These are phyloP conservation scores for Pteronotus mesoamericanus DNA, from an alignment of 2,797 vertebrate species.

Conservation along the genomic window DNA sequence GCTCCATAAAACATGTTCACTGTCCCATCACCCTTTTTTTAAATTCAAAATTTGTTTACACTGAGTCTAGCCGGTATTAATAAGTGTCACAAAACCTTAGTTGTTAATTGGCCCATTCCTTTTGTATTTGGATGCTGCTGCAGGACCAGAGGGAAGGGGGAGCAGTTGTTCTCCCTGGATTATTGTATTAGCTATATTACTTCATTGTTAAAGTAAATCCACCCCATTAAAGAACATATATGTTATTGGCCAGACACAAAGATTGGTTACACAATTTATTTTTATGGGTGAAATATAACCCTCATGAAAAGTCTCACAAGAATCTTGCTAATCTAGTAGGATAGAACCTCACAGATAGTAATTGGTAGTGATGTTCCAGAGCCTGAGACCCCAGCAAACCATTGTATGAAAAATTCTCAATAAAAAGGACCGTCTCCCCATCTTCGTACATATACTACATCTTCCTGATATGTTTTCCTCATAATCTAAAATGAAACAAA, in stretches of 20 bases:
- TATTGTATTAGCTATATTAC: background rate
- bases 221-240: background rate
- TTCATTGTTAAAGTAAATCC: background rate
- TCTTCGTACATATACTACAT: background rate
- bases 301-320: background rate
- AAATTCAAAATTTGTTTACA: background rate
- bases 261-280: background rate
- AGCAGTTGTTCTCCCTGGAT: background rate
- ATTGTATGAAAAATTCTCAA: background rate
- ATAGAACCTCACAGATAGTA: background rate
- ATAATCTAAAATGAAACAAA: conserved; percentile 9
- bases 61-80: background rate
- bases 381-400: background rate
- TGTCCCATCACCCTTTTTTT: background rate
- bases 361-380: background rate
- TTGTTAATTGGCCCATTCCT: background rate
- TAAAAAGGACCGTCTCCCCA: background rate
- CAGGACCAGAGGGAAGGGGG: background rate
- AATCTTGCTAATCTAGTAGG: background rate
- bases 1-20: background rate
- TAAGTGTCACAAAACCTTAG: background rate
- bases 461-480: background rate
- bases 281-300: background rate
- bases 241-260: background rate
- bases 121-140: background rate